Percentiles rank a stretch among this genome's conserved stretches.
phyloP scores from a whole-genome alignment of 2,113 vertebrate species.

The Pomatostomus ruficeps region DNA sequence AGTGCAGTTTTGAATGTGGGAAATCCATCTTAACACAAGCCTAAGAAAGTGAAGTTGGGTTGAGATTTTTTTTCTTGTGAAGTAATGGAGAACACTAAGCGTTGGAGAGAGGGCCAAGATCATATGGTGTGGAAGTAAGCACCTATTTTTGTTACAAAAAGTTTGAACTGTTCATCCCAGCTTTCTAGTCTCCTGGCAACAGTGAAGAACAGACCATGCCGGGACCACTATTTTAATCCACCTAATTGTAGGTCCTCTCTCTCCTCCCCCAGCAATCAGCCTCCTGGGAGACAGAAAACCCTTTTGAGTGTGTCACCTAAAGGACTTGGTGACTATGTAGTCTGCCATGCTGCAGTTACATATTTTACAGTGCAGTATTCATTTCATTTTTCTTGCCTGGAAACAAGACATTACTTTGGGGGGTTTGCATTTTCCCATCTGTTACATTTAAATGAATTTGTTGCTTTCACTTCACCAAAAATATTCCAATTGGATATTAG shows the following conservation, averaged over 20 bases:
- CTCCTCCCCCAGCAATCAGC: constrained; percentile 16
- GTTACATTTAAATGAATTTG: background rate
- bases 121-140: background rate
- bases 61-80: background rate
- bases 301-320: background rate
- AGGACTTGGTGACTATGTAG: background rate
- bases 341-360: background rate
- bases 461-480: background rate
- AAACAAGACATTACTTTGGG: background rate
- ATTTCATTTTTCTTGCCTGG: background rate
- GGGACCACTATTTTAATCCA: constrained; percentile 55
- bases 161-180: constrained; percentile 3
- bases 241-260: constrained; percentile 36
- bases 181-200: constrained; percentile 50
- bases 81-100: background rate
- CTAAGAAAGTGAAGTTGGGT: background rate
- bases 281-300: constrained; percentile 13
- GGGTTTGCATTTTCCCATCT: background rate
- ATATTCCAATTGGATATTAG: background rate
- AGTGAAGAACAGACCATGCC: constrained; percentile 13
- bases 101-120: background rate
- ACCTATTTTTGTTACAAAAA: constrained; percentile 27
- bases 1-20: background rate
- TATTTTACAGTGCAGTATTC: background rate
- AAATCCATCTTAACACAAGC: background rate